phyloP scores from a whole-genome alignment of 2,797 vertebrate species.

The Pangasius djambal region DNA sequence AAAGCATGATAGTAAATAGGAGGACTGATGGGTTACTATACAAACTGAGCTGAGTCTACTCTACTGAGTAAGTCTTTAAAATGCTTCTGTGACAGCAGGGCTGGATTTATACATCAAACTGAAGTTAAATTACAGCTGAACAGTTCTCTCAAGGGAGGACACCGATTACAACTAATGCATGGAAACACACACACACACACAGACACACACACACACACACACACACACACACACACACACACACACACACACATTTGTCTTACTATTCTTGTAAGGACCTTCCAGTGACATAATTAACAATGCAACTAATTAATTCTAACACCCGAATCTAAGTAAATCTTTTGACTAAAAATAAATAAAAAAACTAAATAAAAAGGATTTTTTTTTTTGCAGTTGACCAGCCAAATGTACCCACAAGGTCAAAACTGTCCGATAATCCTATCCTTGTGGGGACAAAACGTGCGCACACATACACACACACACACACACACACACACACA shows the following conservation, averaged over 20 bases:
- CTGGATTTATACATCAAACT: conserved; percentile 37
- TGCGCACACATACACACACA: not conserved
- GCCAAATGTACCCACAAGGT: not conserved
- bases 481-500: not conserved
- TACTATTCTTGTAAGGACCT: not conserved
- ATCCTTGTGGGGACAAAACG: not conserved
- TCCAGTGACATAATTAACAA: not conserved
- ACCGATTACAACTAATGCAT: conserved; percentile 12
- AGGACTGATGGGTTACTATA: conserved; percentile 22
- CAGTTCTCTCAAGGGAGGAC: conserved; percentile 30
- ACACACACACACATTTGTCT: conserved; percentile 13
- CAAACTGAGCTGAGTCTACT: conserved; percentile 7
- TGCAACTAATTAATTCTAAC: not conserved
- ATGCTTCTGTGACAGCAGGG: conserved; percentile 19
- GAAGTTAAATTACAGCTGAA: conserved; percentile 31
- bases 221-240: conserved; percentile 20
- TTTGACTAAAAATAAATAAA: not conserved
- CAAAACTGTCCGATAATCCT: not conserved
- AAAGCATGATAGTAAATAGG: conserved; percentile 23
- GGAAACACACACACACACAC: conserved; percentile 22
- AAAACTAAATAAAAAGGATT: not conserved
- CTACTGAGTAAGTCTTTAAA: conserved; percentile 14
- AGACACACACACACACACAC: conserved; percentile 7
- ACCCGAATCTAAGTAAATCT: not conserved
- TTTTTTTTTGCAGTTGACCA: not conserved